Percentiles rank a stretch among this genome's conserved stretches.
These are phyloP conservation scores for Archaeoteleia sp. DNA, from an alignment of 2,888 invertebrate genomes.

Conservation along the genomic window DNA sequence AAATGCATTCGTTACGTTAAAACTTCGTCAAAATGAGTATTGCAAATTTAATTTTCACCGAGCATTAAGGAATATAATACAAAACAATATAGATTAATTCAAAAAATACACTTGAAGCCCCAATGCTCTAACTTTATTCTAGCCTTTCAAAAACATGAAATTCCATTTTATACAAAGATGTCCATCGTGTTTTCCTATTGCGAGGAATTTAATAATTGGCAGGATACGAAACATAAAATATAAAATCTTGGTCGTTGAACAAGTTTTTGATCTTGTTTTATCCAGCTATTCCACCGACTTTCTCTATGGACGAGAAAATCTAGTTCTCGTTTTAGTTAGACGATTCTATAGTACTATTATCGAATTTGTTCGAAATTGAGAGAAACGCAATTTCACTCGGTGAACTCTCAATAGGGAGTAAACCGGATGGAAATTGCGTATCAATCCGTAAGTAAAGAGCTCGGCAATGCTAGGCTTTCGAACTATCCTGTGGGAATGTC, in stretches of 20 bases:
- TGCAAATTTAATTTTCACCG: no score
- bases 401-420: conserved; percentile 69
- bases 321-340: conserved; percentile 50
- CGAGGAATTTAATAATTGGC: conserved; percentile 36
- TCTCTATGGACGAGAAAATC: conserved; percentile 49
- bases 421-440: conserved; percentile 74
- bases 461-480: conserved; percentile 49
- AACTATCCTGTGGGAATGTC: conserved; percentile 54
- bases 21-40: no score
- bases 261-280: conserved; percentile 53
- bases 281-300: conserved; percentile 35
- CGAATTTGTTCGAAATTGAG: conserved; percentile 55
- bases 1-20: no score
- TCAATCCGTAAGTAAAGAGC: conserved; percentile 73
- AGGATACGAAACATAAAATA: conserved; percentile 41
- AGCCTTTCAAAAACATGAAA: no score
- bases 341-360: conserved; percentile 52
- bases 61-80: no score
- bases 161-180: no score
- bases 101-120: no score
- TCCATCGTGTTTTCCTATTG: no score
- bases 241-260: conserved; percentile 39
- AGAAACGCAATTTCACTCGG: conserved; percentile 63
- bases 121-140: no score
- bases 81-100: no score